Percentiles rank a stretch among this genome's conserved stretches.
phyloP scores from a whole-genome alignment of 2,888 invertebrate species.

The Acholoe squamosa region DNA sequence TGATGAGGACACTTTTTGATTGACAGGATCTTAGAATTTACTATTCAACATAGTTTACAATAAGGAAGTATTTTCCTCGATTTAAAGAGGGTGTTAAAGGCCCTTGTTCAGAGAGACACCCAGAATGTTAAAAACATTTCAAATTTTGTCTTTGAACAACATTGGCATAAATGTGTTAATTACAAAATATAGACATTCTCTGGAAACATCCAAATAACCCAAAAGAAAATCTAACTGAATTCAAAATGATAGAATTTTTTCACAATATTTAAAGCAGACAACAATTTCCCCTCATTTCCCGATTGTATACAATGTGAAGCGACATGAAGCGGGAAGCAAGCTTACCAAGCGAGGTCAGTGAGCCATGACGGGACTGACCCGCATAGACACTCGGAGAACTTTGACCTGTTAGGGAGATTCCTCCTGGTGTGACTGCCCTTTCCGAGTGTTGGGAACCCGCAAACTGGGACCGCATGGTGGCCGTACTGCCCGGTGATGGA shows the following conservation, averaged over 20 bases:
- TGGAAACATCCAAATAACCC: background rate
- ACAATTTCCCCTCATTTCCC: background rate
- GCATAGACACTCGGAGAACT: conserved; percentile 67
- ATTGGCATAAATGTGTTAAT: no score
- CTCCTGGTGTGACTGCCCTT: conserved; percentile 61
- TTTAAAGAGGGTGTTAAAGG: no score
- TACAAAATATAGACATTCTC: no score
- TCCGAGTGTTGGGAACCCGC: conserved; percentile 21
- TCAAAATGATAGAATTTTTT: background rate
- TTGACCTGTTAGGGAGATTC: conserved; percentile 66
- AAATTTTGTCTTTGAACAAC: no score
- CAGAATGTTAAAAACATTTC: background rate
- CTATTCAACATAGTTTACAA: no score
- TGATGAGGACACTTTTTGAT: no score
- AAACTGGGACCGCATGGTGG: conserved; percentile 50
- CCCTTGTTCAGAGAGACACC: no score
- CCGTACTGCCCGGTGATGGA: conserved; percentile 58
- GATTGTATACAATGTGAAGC: conserved; percentile 37
- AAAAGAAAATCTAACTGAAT: background rate
- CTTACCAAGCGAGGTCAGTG: conserved; percentile 65
- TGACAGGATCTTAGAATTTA: no score
- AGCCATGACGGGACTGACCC: conserved; percentile 68
- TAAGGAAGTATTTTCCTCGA: no score
- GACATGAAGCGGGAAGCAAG: background rate
- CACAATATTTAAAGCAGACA: background rate